Evolutionary conservation across 2,888 invertebrate genomes (phyloP).

Genomic region (Amorpha juglandis): DNA sequence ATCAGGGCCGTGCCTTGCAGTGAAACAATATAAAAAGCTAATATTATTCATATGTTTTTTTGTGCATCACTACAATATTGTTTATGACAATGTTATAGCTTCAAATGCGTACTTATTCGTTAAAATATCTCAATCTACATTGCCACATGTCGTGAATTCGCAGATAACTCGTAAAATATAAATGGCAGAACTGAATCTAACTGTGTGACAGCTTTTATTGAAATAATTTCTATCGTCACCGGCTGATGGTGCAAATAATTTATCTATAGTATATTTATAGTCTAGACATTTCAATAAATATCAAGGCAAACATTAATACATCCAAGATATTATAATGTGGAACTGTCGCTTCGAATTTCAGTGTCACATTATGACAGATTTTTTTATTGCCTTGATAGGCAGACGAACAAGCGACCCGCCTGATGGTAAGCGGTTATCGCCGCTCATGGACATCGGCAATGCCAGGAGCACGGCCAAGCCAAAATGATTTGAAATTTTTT

Average conservation of each 20-base stretch:
- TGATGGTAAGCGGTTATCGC: too few relatives aligned
- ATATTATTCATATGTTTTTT: too few relatives aligned
- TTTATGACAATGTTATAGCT: background rate
- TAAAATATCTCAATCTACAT: background rate
- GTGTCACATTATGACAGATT: background rate
- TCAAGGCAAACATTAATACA: conserved; percentile 7
- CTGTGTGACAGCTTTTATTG: conserved; percentile 13
- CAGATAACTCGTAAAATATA: conserved; percentile 15
- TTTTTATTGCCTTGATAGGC: too few relatives aligned
- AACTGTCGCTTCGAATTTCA: background rate
- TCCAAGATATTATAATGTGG: background rate
- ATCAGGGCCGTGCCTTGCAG: too few relatives aligned
- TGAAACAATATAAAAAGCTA: too few relatives aligned
- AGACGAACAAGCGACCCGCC: too few relatives aligned
- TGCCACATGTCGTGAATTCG: background rate
- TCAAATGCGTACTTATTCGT: background rate
- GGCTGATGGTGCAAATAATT: conserved; percentile 13
- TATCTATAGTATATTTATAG: too few relatives aligned
- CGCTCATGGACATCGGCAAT: too few relatives aligned
- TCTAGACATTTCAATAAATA: conserved; percentile 16
- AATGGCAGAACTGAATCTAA: conserved; percentile 12
- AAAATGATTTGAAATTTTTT: too few relatives aligned
- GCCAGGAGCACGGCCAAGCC: too few relatives aligned
- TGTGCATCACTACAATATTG: background rate
- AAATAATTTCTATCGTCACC: conserved; percentile 8